Conservation (phyloP, 2,797 vertebrate species). For the Sciurus carolinensis region DNA sequence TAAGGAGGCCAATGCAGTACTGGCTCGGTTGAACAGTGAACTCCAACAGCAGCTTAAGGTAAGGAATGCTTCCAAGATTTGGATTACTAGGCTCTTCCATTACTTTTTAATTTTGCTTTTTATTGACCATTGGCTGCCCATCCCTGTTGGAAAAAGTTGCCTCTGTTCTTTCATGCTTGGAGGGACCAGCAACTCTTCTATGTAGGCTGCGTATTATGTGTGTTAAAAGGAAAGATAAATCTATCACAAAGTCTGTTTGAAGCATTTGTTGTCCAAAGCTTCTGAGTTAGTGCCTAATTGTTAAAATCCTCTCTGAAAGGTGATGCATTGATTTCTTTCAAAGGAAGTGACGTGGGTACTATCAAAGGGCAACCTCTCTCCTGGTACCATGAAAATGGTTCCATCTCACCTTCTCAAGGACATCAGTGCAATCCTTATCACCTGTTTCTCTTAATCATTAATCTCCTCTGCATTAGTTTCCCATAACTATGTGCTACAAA, state of each 20-base stretch:
- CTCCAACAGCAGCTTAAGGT: conserved; percentile 99
- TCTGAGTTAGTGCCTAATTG: neutral
- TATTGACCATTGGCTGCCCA: conserved; percentile 37
- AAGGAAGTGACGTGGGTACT: neutral
- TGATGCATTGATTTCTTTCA: neutral
- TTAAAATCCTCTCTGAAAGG: neutral
- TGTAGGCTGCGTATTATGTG: neutral
- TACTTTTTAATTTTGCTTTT: neutral
- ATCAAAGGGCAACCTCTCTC: neutral
- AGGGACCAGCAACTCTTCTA: neutral
- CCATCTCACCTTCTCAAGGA: conserved; percentile 46
- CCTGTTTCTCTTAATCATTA: neutral
- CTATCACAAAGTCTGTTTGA: conserved; percentile 23
- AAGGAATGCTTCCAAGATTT: conserved; percentile 75
- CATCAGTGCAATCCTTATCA: neutral
- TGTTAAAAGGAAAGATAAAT: conserved; percentile 26
- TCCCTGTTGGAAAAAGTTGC: conserved; percentile 56
- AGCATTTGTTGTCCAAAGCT: conserved; percentile 21
- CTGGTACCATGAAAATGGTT: conserved; percentile 18
- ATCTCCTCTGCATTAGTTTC: neutral
- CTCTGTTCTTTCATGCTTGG: conserved; percentile 41
- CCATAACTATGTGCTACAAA: neutral
- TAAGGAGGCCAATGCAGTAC: conserved; percentile 96
- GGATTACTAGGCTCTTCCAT: conserved; percentile 36
- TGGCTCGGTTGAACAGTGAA: conserved; percentile 97